phyloP scores from a whole-genome alignment of 2,113 vertebrate species.

The Chinchilla lanigera region DNA sequence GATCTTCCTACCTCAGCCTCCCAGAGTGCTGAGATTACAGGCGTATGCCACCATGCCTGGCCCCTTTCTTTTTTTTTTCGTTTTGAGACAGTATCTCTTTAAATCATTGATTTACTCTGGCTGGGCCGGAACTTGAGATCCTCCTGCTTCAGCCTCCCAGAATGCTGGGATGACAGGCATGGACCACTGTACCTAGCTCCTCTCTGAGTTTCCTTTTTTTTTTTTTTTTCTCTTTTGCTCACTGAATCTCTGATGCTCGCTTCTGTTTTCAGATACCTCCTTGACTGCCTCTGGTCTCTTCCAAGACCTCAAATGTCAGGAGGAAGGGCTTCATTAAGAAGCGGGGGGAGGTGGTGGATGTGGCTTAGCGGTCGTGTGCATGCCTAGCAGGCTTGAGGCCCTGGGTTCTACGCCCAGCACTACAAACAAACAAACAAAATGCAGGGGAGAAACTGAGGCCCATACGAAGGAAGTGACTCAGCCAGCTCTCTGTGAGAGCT shows the following conservation, averaged over 20 bases:
- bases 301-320: background rate
- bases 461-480: slow-evolving; percentile 33
- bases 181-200: background rate
- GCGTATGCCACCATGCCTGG: background rate
- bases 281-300: background rate
- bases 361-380: background rate
- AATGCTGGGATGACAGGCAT: background rate
- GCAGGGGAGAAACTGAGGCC: slow-evolving; percentile 57
- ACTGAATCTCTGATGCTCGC: background rate
- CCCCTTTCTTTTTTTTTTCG: background rate
- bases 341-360: background rate
- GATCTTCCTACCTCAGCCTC: background rate
- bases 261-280: background rate
- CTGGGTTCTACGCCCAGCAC: background rate
- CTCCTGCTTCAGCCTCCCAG: background rate
- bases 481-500: background rate
- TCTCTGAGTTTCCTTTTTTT: background rate
- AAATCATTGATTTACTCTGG: background rate
- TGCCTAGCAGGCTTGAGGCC: background rate
- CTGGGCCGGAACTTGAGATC: background rate
- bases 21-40: background rate
- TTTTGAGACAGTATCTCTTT: background rate
- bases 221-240: too few relatives aligned
- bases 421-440: background rate
- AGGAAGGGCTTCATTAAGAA: slow-evolving; percentile 3